Evolutionary conservation across 1,140 invertebrate species (phyloP).

Genomic region (Goniozus legneri): DNA sequence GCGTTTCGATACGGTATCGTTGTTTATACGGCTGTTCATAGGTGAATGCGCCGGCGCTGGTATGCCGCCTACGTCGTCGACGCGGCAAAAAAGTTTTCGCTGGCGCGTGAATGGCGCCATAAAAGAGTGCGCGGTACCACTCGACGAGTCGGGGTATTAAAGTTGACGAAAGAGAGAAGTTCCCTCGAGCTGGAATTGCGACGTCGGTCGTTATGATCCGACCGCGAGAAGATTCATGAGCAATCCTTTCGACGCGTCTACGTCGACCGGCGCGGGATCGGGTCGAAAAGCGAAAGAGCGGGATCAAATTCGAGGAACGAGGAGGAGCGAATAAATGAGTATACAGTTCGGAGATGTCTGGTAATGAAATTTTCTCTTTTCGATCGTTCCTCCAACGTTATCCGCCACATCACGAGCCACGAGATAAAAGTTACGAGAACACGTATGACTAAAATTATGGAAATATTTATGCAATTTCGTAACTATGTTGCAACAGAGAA

Average conservation of each 20-base stretch:
- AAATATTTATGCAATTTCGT: no score
- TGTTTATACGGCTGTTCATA: no score
- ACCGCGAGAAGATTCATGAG: conserved; percentile 9
- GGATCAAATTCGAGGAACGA: conserved; percentile 7
- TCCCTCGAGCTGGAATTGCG: conserved; percentile 12
- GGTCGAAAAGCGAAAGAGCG: not conserved
- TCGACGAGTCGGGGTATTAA: conserved; percentile 16
- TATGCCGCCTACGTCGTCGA: no score
- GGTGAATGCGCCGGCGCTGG: no score
- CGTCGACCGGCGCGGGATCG: not conserved
- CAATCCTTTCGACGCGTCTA: conserved; percentile 12
- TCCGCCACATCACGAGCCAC: no score
- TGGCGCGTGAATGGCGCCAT: no score
- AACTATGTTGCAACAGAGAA: no score
- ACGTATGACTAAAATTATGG: no score
- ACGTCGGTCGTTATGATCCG: conserved; percentile 10
- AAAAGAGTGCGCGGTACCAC: no score
- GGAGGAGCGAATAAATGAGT: conserved; percentile 1
- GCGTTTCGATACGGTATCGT: no score
- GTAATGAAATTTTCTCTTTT: conserved; percentile 17
- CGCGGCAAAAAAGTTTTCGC: no score
- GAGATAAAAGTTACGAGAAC: no score
- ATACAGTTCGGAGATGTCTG: not conserved
- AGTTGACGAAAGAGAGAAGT: conserved; percentile 6
- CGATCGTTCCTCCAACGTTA: conserved; percentile 12